A percentile compares a stretch with the other conserved stretches of the same genome.
These are phyloP conservation scores for Chamaedrilus cognettii DNA, from an alignment of 2,888 invertebrate species.

Conservation along the genomic window DNA sequence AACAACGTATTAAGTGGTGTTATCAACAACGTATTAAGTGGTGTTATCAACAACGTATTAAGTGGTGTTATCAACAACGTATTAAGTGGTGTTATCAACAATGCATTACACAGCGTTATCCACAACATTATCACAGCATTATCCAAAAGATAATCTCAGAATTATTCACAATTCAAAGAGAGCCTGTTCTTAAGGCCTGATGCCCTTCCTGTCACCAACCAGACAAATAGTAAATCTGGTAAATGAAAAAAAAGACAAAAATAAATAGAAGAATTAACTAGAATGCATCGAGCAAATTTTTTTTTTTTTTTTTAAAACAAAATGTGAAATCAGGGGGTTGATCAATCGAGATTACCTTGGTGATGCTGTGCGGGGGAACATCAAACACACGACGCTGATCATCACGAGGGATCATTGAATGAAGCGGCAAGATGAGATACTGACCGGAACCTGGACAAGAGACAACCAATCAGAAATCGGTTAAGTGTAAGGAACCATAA, in stretches of 20 bases:
- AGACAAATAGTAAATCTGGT: neutral
- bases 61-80: no score
- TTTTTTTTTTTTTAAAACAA: neutral
- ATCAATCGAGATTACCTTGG: no score
- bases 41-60: no score
- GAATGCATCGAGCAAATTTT: neutral
- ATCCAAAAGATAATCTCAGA: neutral
- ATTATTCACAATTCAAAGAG: neutral
- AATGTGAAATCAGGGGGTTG: no score
- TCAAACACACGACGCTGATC: constrained; percentile 93
- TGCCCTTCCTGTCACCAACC: neutral
- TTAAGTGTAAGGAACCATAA: no score
- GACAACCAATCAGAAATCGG: no score
- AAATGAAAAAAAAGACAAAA: neutral
- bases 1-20: no score
- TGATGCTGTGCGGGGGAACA: constrained; percentile 78
- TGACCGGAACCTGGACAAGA: constrained; percentile 43
- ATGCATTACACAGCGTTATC: no score
- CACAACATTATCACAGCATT: no score
- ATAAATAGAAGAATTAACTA: neutral
- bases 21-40: no score
- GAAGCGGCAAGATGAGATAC: constrained; percentile 87
- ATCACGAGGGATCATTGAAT: constrained; percentile 94
- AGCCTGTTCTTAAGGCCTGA: no score
- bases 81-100: no score